Base-by-base conservation (phyloP, 2,113 vertebrate species). In the Cyprinodon brontotheroides region DNA sequence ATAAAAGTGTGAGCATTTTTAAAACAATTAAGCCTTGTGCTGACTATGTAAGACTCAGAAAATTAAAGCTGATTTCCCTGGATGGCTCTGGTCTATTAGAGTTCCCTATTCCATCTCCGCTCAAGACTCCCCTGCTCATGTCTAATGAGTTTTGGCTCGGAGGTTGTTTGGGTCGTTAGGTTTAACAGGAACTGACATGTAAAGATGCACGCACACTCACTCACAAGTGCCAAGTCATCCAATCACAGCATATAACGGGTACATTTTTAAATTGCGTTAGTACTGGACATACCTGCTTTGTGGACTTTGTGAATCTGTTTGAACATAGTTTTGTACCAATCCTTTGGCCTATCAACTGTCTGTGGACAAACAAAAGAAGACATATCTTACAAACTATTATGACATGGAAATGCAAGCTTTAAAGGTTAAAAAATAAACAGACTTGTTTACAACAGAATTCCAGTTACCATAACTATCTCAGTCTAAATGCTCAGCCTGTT, bases 261-360 rank as follows among this genome's bases (percentile, higher is more conserved):
- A 36, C 2, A 9, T 67, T 29, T 64, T 41, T 37, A 68, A 68
- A 11, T 47, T 15, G 59, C 59, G 85, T 13, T 1, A 4, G 63
- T 4, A 2, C 29, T 3, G 60, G 17, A 69, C 83, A 59, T 73
- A 98, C 98, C 97, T 45, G 98, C 94, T 91, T 96, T 99, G 90
- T 99, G 98, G 78, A 99, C 98, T 95, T 96, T 98, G 90, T 99
- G 98, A 84, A 99, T 99, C 91, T 99, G 98, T 90, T 99, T 99
- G 90, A 99, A 99, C 98, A 99, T 99, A 1, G 97, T 99, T 94
- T 99, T 99, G 93, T 99, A 99, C 98, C 98, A 99, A 83, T 99
- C 98, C 92, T 99, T 99, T 0, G 98, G 98, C 86, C 97, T 91
- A 89, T 99, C 98, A 84, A 99, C 98, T 9, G 97, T 98, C 98